Conservation (phyloP, 64 coral and sea anemone species). For the Montipora cactus region DNA sequence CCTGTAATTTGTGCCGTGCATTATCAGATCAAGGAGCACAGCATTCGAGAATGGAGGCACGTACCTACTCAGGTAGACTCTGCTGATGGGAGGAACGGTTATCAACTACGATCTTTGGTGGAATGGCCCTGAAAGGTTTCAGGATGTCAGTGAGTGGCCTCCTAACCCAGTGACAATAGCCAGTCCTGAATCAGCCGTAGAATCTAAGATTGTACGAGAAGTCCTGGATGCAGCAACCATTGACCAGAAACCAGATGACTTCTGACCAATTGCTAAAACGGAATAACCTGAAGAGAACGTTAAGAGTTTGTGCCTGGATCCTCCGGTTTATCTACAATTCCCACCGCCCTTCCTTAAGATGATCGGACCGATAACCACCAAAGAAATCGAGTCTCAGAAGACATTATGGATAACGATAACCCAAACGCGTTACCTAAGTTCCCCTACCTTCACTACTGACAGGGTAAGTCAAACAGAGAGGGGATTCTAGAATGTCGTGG, state of each 20-base stretch:
- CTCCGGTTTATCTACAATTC: neutral
- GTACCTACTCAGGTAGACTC: slow-evolving; percentile 20
- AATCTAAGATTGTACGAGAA: neutral
- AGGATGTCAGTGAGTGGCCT: neutral
- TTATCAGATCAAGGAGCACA: neutral
- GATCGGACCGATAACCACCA: neutral
- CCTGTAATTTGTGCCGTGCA: too few species aligned
- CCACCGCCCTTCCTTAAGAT: neutral
- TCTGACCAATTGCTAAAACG: neutral
- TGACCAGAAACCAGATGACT: neutral
- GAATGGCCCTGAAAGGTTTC: slow-evolving; percentile 20
- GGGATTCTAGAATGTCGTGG: slow-evolving; percentile 53
- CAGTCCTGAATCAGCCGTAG: neutral
- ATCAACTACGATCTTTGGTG: neutral
- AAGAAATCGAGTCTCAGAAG: neutral
- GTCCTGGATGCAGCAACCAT: neutral
- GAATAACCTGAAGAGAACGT: neutral
- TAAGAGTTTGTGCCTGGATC: slow-evolving; percentile 8
- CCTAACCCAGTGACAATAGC: neutral
- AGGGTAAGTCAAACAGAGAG: neutral
- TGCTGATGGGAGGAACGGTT: neutral
- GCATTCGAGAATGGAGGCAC: neutral
- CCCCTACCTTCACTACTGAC: too few species aligned
- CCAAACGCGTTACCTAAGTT: neutral
- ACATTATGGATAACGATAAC: neutral